Base-by-base conservation (phyloP, 2,113 vertebrate species). In the Ardeotis arabs region DNA sequence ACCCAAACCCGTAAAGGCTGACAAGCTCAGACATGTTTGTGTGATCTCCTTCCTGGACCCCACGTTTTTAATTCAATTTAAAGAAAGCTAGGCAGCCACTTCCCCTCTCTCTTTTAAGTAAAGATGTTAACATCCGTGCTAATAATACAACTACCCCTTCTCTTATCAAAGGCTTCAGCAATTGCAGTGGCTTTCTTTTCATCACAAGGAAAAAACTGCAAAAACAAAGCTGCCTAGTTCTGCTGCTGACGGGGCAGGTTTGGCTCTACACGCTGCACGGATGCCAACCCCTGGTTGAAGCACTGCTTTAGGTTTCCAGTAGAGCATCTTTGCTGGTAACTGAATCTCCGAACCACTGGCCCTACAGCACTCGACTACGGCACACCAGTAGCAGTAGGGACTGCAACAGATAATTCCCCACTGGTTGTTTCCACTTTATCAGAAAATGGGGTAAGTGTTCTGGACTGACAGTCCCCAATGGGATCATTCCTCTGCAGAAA, bases 11-110 rank as follows among this genome's bases (percentile, higher is more conserved):
- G 12, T 95, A 86, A 93, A 96, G 60, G 88, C 92, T 80, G 81
- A 96, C 93, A 96, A 96, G 96, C 78, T 89, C 80, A 87, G 95
- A 91, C 91, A 96, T 91, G 93, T 70, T 89, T 94, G 87, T 82
- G 75, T 89, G 87, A 96, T 63, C 91, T 91, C 87, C 21, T 95
- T 94, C 89, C 91, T 68, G 70, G 87, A 95, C 84, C 74, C 75
- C 84, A 87, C 2, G 0, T 89, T 89, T 79, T 93, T 55, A 89
- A 94, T 87, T 96, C 87, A 73, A 73, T 87, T 91, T 93, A 87
- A 93, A 95, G 94, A 87, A 94, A 87, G 55, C n/a, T 47, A 47
- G 78, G 67, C 75, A 96, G 87, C 92, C 87, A 95, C 89, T 87
- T 96, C 91, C 89, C 85, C 68, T 4, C 8, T 7, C 10, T 78